Base-by-base conservation (phyloP, 2,797 vertebrate genomes). In the Margarornis squamiger region DNA sequence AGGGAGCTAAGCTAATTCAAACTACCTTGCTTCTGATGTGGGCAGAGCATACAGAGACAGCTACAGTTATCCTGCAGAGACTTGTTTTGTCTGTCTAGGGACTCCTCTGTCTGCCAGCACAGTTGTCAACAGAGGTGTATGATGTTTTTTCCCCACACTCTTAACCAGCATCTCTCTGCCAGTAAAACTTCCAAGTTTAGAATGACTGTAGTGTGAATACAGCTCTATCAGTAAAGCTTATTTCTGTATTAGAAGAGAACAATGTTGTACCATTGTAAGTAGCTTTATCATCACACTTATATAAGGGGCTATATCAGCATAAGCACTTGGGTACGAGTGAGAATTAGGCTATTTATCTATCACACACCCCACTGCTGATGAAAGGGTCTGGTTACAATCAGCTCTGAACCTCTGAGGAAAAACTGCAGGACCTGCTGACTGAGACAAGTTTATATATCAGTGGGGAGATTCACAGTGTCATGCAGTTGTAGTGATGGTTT, bases 161-260 rank as follows among this genome's bases (percentile, higher is more conserved):
- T 85, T 73, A 87, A 90, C 51, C 39, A 87, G 51, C 0, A 0
- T 55, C 43, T 73, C 51, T 91, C 52, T 96, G 92, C 89, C 92
- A 76, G 95, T 95, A 96, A 96, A 92, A 73, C 16, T 59, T 94
- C 94, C 85, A 82, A 91, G 71, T 95, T 96, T 94, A 94, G 91
- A 48, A 55, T 76, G 78, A 11, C n/a, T 73, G 10, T 73, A 62
- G 67, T 24, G 36, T 79, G 71, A 95, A 73, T 52, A 66, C 32
- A 66, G 54, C 43, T 76, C 14, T 77, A 82, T n/a, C 27, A 54
- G 51, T 73, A 71, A 74, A 21, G 24, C 7, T 76, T 55, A 6
- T 74, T 91, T 80, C 61, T 86, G 52, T 71, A 22, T 88, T 66
- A 91, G 51, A 92, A 79, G 74, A 79, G 39, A 52, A n/a, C 32